Evolutionary conservation across 2,888 invertebrate species (phyloP).

Genomic region (Drosophila trichaetosa): DNA sequence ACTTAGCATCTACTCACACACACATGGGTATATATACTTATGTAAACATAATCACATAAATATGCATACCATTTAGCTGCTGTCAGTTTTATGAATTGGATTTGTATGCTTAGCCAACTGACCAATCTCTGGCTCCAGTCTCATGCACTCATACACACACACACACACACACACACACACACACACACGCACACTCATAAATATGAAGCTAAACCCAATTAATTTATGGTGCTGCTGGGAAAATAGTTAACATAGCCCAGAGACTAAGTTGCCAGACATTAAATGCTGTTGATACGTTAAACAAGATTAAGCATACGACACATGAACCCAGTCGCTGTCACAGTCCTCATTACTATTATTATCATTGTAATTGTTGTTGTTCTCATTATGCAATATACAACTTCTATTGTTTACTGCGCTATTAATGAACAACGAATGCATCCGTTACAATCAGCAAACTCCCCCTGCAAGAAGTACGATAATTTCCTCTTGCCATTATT

Average conservation of each 20-base stretch:
- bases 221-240: constrained; percentile 66
- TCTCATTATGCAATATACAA: constrained; percentile 35
- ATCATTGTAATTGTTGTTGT: constrained; percentile 20
- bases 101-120: constrained; percentile 54
- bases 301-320: constrained; percentile 72
- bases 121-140: constrained; percentile 19
- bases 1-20: constrained; percentile 30
- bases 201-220: constrained; percentile 37
- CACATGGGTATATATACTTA: background rate
- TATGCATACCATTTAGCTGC: constrained; percentile 63
- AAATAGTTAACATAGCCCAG: constrained; percentile 52
- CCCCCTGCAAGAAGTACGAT: constrained; percentile 1
- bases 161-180: background rate
- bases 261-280: constrained; percentile 33
- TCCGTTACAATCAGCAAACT: constrained; percentile 23
- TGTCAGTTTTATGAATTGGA: constrained; percentile 62
- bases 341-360: constrained; percentile 20
- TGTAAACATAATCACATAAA: constrained; percentile 44
- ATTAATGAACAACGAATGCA: constrained; percentile 71
- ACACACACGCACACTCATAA: background rate
- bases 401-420: constrained; percentile 54
- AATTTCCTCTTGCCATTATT: constrained; percentile 60
- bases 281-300: constrained; percentile 64
- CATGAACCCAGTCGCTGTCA: background rate
- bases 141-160: background rate